A percentile compares a stretch with the other conserved stretches of the same genome.
phyloP scores from a whole-genome alignment of 2,113 vertebrate species.

The Hippoglossus stenolepis region DNA sequence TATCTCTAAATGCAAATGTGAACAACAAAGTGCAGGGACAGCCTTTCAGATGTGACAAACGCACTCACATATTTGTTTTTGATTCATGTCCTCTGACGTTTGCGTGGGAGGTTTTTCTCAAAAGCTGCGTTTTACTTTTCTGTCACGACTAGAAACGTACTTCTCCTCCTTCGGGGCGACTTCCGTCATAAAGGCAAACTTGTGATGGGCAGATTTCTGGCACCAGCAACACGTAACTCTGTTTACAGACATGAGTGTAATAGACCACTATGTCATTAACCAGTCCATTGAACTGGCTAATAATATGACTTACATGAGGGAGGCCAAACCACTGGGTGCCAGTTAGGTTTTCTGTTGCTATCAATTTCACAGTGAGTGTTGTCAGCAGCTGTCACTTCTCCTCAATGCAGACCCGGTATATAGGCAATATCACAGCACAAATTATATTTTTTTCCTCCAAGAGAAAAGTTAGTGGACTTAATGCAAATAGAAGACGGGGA shows the following conservation, averaged over 20 bases:
- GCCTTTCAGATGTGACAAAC: neutral
- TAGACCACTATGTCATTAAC: slow-evolving; percentile 77
- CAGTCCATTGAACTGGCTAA: slow-evolving; percentile 79
- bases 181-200: slow-evolving; percentile 51
- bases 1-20: too few relatives aligned
- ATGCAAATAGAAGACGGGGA: slow-evolving; percentile 24
- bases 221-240: slow-evolving; percentile 54
- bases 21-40: too few relatives aligned
- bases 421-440: slow-evolving; percentile 28
- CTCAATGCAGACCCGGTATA: slow-evolving; percentile 28
- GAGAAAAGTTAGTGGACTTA: slow-evolving; percentile 3
- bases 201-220: slow-evolving; percentile 70
- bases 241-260: slow-evolving; percentile 79
- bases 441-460: slow-evolving; percentile 8
- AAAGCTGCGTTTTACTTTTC: neutral
- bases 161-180: slow-evolving; percentile 18
- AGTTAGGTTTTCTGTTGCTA: slow-evolving; percentile 37
- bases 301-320: slow-evolving; percentile 76
- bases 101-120: neutral
- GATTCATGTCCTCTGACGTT: neutral
- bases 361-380: slow-evolving; percentile 55
- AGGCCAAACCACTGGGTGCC: slow-evolving; percentile 55
- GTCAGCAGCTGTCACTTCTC: slow-evolving; percentile 29
- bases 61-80: neutral
- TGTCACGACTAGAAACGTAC: slow-evolving; percentile 4